A percentile compares a stretch with the other conserved stretches of the same genome.
These are phyloP conservation scores for Criorhina ranunculi DNA, from an alignment of 2,888 invertebrate species.

Conservation along the genomic window DNA sequence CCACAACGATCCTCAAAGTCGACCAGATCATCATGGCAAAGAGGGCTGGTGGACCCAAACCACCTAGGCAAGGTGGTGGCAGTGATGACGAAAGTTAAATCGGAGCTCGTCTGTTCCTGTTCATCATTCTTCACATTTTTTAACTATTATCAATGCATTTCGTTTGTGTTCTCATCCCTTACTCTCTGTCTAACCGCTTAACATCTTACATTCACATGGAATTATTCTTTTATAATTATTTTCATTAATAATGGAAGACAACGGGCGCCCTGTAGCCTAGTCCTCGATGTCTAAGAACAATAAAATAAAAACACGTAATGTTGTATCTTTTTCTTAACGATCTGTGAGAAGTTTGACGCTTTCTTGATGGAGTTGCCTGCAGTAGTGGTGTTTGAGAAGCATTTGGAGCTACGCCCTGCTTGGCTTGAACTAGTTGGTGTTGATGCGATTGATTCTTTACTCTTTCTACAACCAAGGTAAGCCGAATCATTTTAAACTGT, in stretches of 20 bases:
- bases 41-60: conserved; percentile 97
- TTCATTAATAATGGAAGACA: conserved; percentile 34
- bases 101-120: background rate
- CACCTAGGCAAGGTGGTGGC: conserved; percentile 88
- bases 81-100: conserved; percentile 91
- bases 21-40: conserved; percentile 99
- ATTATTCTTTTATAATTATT: conserved; percentile 47
- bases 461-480: too few relatives aligned
- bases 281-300: conserved; percentile 35
- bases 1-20: conserved; percentile 95
- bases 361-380: too few relatives aligned
- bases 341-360: too few relatives aligned
- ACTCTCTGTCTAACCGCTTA: conserved; percentile 46
- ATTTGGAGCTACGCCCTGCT: too few relatives aligned
- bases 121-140: conserved; percentile 29
- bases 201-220: conserved; percentile 53
- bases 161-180: conserved; percentile 30
- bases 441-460: too few relatives aligned
- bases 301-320: conserved; percentile 29
- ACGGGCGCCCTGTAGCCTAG: conserved; percentile 1
- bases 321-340: too few relatives aligned
- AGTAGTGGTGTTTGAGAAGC: too few relatives aligned
- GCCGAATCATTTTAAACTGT: too few relatives aligned
- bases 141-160: conserved; percentile 60
- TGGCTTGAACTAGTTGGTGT: too few relatives aligned